phyloP scores from a whole-genome alignment of 2,113 vertebrate species.

The Sylvia atricapilla region DNA sequence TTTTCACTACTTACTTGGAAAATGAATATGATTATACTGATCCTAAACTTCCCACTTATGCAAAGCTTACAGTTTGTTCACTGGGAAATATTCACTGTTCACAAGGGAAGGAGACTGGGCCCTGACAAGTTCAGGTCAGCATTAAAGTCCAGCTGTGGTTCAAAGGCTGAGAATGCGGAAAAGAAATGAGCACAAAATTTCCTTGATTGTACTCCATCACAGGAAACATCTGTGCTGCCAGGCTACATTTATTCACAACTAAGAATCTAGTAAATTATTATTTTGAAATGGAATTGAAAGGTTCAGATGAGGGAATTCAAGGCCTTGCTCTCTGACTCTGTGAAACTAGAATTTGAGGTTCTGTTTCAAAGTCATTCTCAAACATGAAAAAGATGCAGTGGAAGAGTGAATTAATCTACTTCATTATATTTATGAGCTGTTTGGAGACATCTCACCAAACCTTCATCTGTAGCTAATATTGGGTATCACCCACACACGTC shows the following conservation, averaged over 20 bases:
- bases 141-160: neutral
- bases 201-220: rapidly evolving
- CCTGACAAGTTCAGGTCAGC: neutral
- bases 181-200: neutral
- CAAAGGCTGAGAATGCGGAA: neutral
- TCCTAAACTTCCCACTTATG: neutral
- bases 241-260: neutral
- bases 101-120: neutral
- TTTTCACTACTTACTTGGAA: neutral
- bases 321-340: neutral
- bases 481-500: neutral
- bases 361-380: neutral
- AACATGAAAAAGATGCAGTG: neutral
- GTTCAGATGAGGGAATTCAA: neutral
- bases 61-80: neutral
- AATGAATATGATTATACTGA: neutral
- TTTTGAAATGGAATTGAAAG: neutral
- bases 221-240: neutral
- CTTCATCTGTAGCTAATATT: neutral
- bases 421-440: neutral
- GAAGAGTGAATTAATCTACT: neutral
- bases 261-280: neutral
- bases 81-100: neutral
- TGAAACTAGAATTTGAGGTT: neutral
- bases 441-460: neutral